Percentiles rank a stretch among this genome's conserved stretches.
These are phyloP conservation scores for Aythya baeri DNA, from an alignment of 2,113 vertebrate genomes.

Conservation along the genomic window DNA sequence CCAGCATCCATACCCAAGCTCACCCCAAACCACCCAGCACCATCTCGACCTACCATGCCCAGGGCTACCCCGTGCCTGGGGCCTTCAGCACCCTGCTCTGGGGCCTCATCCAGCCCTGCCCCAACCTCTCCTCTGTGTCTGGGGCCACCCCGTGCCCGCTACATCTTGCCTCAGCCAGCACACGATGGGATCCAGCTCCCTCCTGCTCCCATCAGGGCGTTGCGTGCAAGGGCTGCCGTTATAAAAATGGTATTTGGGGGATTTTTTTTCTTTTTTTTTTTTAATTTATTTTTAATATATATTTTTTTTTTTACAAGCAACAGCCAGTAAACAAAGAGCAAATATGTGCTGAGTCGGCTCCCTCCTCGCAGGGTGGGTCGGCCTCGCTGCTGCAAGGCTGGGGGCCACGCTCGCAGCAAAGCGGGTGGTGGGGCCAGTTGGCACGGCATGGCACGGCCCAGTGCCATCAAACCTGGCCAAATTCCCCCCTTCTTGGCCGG, in stretches of 20 bases:
- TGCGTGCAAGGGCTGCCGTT: background rate
- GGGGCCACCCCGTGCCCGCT: rapidly evolving
- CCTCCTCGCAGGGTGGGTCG: background rate
- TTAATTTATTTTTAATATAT: too few species aligned
- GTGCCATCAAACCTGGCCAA: background rate
- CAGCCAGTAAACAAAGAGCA: background rate
- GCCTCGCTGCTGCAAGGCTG: background rate
- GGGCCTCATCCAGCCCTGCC: background rate
- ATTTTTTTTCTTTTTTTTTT: background rate
- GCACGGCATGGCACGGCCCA: background rate
- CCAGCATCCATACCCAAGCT: background rate
- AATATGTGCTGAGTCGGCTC: background rate
- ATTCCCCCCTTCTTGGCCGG: too few species aligned
- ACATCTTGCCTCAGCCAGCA: background rate
- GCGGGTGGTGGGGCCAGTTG: rapidly evolving
- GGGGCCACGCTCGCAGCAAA: background rate
- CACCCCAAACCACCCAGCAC: background rate
- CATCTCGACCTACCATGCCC: background rate
- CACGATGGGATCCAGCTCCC: background rate
- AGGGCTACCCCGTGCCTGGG: background rate
- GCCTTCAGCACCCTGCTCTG: rapidly evolving
- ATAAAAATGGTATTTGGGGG: background rate
- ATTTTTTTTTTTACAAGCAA: background rate
- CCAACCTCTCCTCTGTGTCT: rapidly evolving
- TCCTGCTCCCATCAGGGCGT: rapidly evolving